Conservation (phyloP, 2,888 invertebrate genomes). For the Hanleya hanleyi region DNA sequence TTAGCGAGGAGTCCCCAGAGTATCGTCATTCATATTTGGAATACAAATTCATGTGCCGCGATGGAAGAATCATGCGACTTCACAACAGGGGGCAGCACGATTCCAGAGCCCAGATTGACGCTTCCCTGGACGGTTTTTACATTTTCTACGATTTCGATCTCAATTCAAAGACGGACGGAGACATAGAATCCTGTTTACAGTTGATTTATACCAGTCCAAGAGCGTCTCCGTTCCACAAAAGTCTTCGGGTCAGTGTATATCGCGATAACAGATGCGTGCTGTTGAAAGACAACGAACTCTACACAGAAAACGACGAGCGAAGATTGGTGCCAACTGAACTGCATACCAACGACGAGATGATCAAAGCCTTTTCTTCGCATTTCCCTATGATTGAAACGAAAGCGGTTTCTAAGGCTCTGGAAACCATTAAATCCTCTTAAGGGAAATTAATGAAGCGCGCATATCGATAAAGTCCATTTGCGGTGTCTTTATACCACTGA, state of each 20-base stretch:
- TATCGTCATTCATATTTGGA: slow-evolving; percentile 11
- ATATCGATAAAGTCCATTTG: too few species aligned
- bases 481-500: too few species aligned
- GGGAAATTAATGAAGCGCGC: too few species aligned
- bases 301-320: neutral
- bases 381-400: neutral
- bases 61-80: neutral
- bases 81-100: slow-evolving; percentile 9
- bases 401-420: neutral
- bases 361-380: neutral
- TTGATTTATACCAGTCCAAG: neutral
- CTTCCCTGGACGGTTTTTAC: slow-evolving; percentile 11
- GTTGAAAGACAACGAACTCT: neutral
- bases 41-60: slow-evolving; percentile 7
- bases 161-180: neutral
- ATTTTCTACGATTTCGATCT: slow-evolving; percentile 6
- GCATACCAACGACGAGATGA: neutral
- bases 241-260: neutral
- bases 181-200: neutral
- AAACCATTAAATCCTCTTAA: neutral
- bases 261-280: neutral
- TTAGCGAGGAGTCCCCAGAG: neutral
- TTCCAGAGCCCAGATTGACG: slow-evolving; percentile 3
- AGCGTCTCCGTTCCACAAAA: slow-evolving; percentile 2
- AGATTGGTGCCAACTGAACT: neutral